Conservation (phyloP, 2,797 vertebrate genomes). For the Todus mexicanus region DNA sequence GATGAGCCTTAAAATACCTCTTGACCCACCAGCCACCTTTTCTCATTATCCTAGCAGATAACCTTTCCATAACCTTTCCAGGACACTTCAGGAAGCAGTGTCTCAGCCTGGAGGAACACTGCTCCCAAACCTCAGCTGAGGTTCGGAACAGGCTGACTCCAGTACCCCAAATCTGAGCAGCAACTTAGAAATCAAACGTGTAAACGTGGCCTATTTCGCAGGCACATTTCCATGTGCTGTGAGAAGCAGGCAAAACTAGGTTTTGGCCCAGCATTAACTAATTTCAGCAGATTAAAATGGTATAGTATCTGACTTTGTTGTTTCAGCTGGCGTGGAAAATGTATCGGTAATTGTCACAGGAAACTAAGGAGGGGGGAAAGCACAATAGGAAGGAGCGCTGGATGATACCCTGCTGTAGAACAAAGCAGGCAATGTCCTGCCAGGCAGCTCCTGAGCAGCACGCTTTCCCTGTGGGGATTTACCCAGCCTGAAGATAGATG, state of each 20-base stretch:
- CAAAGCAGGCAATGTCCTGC: background rate
- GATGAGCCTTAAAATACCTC: background rate
- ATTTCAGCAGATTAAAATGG: constrained; percentile 48
- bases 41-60: background rate
- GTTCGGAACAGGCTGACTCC: background rate
- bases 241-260: background rate
- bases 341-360: constrained; percentile 27
- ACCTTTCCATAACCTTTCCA: constrained; percentile 5
- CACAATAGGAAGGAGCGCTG: background rate
- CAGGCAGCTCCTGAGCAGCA: constrained; percentile 24
- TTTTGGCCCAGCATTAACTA: constrained; percentile 16
- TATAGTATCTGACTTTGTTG: constrained; percentile 59
- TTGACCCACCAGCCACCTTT: constrained; percentile 12
- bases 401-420: background rate
- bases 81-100: background rate
- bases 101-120: background rate
- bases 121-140: background rate
- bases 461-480: background rate
- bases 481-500: background rate
- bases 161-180: background rate
- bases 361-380: background rate
- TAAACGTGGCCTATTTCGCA: background rate
- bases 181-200: background rate
- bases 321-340: constrained; percentile 63
- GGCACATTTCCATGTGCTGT: background rate